Evolutionary conservation across 2,113 vertebrate genomes (phyloP), one percentile per base, ranked within the genome.

Genomic region (Anhinga anhinga): DNA sequence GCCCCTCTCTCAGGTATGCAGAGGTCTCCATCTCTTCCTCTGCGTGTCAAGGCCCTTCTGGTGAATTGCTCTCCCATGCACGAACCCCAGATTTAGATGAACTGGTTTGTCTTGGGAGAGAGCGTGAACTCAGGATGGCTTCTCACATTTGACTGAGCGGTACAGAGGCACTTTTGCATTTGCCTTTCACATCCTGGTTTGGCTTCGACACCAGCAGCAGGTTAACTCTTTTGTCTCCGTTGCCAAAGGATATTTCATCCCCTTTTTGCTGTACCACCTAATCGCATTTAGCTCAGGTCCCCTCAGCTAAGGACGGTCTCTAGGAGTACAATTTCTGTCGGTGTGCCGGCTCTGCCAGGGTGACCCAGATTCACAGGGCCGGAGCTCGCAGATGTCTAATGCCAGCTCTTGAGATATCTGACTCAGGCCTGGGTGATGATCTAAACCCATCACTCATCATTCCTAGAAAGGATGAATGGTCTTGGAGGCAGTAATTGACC

Each of bases 331-430:
- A 40, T 34, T 82, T 69, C 69, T 82, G 52, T 49, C 2, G 26
- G 86, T 0, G 0, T 0, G 0, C n/a, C 0, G 0, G 26, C 83
- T 88, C 72, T 87, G 73, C 45, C 82, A 69, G 73, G n/a, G 42
- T 94, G 92, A 93, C 49, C 88, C 70, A 59, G 42, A 91, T 92
- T 82, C 40, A 58, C 6, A 0, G 53, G 40, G 58, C 38, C 17
- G 67, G 83, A 63, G 81, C 66, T 91, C 0, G 0, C 72, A 84
- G 85, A 62, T 45, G 21, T 82, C 76, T 70, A 26, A 66, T 69
- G 78, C 78, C 89, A 94, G 40, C 62, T 87, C 69, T 55, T 29
- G 66, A 96, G 87, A 79, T 65, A 87, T 25, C 70, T 73, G 70
- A 87, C 66, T 91, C 65, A 50, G 71, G 78, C 74, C 65, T 1